phyloP scores from a whole-genome alignment of 1,140 invertebrate genomes.

The Caerostris extrusa region DNA sequence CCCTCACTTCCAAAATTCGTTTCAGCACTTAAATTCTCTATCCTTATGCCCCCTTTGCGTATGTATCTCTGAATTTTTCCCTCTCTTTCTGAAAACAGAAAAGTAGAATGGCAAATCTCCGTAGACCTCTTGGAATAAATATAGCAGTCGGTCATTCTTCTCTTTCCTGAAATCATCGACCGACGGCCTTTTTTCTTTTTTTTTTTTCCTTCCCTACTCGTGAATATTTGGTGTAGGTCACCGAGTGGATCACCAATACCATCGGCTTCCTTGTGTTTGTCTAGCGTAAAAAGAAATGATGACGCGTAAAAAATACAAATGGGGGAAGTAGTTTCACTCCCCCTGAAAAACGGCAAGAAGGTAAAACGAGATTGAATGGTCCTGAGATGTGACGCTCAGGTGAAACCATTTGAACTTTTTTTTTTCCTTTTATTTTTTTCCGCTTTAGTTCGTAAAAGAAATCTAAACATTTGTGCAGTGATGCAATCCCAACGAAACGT shows the following conservation, averaged over 20 bases:
- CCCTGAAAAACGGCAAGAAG: slow-evolving; percentile 31
- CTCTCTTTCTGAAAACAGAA: not conserved
- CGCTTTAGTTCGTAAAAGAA: slow-evolving; percentile 52
- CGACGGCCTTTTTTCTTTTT: slow-evolving; percentile 33
- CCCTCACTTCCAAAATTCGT: slow-evolving; percentile 23
- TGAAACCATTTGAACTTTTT: slow-evolving; percentile 66
- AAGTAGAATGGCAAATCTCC: slow-evolving; percentile 47
- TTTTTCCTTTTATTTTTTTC: slow-evolving; percentile 51
- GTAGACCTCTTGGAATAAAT: slow-evolving; percentile 52
- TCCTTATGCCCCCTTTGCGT: slow-evolving; percentile 10
- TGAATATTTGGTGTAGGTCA: slow-evolving; percentile 60
- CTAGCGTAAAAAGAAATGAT: slow-evolving; percentile 62
- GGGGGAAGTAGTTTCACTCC: slow-evolving; percentile 66
- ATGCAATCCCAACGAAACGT: slow-evolving; percentile 60
- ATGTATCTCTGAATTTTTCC: slow-evolving; percentile 4
- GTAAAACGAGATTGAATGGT: slow-evolving; percentile 76
- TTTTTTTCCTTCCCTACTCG: not conserved
- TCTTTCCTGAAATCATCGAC: slow-evolving; percentile 61
- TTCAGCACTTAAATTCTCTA: slow-evolving; percentile 18
- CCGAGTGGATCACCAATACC: slow-evolving; percentile 61
- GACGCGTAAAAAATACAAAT: slow-evolving; percentile 72
- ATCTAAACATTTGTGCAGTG: slow-evolving; percentile 71
- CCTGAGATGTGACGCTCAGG: slow-evolving; percentile 70
- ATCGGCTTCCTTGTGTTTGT: slow-evolving; percentile 51
- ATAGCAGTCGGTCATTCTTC: slow-evolving; percentile 62